Base-by-base conservation (phyloP, 2,113 vertebrate species). In the Cyanoramphus novaezelandiae region DNA sequence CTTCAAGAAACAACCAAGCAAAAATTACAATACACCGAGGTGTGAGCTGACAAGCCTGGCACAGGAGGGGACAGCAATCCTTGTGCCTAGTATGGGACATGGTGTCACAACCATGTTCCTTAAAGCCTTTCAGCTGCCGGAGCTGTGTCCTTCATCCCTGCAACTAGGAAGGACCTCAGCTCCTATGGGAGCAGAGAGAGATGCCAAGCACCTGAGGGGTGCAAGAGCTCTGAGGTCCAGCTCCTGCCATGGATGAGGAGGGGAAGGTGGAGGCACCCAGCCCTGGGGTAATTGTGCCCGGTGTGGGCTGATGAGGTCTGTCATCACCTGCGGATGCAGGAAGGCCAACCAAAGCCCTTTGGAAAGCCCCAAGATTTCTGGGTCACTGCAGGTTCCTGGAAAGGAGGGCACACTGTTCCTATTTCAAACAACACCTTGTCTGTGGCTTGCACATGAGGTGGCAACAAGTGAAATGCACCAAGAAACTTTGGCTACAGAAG, bases 11-110 rank as follows among this genome's bases (percentile, higher is more conserved):
- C 25, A 82, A 59, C 41, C 35, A 62, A 65, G 59, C 57, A 88
- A 83, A 93, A 96, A 78, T 50, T 91, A 55, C 5, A 88, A 76
- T 29, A 53, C 17, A 57, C 12, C 0, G 3, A 72, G 37, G 83
- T 17, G 67, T 46, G 84, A 95, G 77, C 39, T 75, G 93, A 95
- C 68, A 62, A 63, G 70, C 60, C 75, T 93, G 88, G 93, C 91
- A 92, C 35, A 41, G 60, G 43, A 82, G 10, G 13, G n/a, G 59
- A 33, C 53, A 70, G 19, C 20, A 62, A 62, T 84, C 37, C 52
- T 29, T 62, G 57, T 62, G 70, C 69, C 44, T 92, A 67, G 39
- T 28, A 35, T 2, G 11, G 70, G n/a, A 60, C 17, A 6, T 17
- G 57, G 71, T 53, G 43, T 47, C 57, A 52, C 27, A 82, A 70